Conservation (phyloP, 2,113 vertebrate genomes). For the Riparia riparia region DNA sequence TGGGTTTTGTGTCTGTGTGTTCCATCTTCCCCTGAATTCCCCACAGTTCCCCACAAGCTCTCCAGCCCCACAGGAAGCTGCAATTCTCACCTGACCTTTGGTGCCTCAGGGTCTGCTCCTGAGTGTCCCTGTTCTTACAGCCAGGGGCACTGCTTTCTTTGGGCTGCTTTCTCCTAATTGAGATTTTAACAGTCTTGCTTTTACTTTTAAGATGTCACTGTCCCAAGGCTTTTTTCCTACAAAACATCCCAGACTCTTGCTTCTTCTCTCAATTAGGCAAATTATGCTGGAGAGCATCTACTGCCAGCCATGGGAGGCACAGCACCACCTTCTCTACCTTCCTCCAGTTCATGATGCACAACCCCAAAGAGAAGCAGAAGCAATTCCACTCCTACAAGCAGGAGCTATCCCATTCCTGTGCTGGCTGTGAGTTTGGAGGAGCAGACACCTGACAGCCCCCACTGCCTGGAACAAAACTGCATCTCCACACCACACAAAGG, state of each 20-base stretch:
- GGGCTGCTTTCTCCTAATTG: background rate
- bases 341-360: background rate
- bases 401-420: fast-evolving
- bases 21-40: background rate
- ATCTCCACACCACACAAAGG: background rate
- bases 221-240: background rate
- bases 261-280: background rate
- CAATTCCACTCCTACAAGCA: background rate
- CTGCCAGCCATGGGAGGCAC: background rate
- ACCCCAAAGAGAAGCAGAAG: background rate
- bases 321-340: background rate
- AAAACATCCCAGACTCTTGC: background rate
- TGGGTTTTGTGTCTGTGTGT: background rate
- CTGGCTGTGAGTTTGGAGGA: background rate
- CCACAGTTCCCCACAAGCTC: background rate
- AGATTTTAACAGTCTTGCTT: background rate
- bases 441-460: background rate
- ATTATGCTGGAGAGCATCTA: background rate
- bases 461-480: background rate
- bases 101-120: background rate
- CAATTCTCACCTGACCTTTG: background rate
- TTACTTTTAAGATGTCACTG: background rate
- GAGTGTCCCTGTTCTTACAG: background rate
- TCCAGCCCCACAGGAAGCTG: background rate
- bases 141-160: background rate